Evolutionary conservation across 2,797 vertebrate species (phyloP), one percentile per base, ranked within the genome.

Genomic region (Aeoliscus strigatus): DNA sequence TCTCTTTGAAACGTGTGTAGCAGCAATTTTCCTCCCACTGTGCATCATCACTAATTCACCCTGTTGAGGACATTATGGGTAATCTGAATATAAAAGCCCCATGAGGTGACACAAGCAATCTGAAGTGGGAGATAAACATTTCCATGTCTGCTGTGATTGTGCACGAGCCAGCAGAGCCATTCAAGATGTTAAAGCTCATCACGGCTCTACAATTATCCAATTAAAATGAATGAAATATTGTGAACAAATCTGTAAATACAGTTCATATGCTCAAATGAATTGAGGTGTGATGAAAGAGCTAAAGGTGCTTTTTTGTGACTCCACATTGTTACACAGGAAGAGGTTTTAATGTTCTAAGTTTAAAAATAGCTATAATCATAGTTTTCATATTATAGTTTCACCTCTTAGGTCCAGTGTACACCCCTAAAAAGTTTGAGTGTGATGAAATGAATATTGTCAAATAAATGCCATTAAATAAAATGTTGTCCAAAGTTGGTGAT

Each of bases 161-260:
- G 33, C 17, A 48, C 11, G 11, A 51, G 58, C 43, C 47, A 48
- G 55, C 49, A 45, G 50, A 60, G 53, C 40, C 30, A 58, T 54
- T 61, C 41, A 47, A 24, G 49, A 40, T 58, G 66, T 68, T 56
- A 62, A 56, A 60, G 39, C 51, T 66, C 63, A 63, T 71, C 60
- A 63, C 58, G 48, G 39, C 35, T 14, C 39, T 53, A 46, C 56
- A 52, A 53, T 55, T 53, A 39, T 42, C 51, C 26, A 57, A 58
- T 73, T 73, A 44, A 39, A 75, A 54, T 63, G 39, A 75, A 63
- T 56, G 47, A 71, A 70, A 68, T 51, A 28, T 42, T 45, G 28
- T 14, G 38, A 44, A 45, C 37, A 48, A 30, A 39, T 58, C 27
- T 1, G 14, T 44, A 55, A 60, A 59, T 46, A 40, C 29, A 48